These are phyloP conservation scores for Drosophila lacicola DNA, from an alignment of 2,888 invertebrate species.

Conservation along the genomic window DNA sequence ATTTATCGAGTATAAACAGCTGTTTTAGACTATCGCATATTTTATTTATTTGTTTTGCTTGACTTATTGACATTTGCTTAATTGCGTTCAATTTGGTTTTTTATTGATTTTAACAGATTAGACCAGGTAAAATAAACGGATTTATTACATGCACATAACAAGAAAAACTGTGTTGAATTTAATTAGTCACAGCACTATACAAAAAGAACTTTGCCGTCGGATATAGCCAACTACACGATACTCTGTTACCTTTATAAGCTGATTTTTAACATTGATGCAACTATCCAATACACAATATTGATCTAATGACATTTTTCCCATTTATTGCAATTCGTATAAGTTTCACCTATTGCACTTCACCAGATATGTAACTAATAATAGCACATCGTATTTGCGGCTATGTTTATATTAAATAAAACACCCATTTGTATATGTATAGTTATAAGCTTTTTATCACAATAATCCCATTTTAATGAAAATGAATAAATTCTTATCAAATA, in stretches of 20 bases:
- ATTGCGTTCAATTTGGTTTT: slow-evolving; percentile 10
- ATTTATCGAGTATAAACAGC: slow-evolving; percentile 29
- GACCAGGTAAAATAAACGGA: slow-evolving; percentile 28
- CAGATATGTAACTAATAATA: not conserved
- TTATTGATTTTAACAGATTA: slow-evolving; percentile 3
- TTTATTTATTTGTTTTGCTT: slow-evolving; percentile 29
- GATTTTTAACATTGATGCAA: not conserved
- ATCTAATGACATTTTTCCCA: no score
- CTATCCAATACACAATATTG: no score
- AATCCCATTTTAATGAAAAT: not conserved
- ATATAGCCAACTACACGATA: not conserved
- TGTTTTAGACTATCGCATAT: slow-evolving; percentile 22
- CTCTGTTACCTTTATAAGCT: not conserved
- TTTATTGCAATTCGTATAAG: no score
- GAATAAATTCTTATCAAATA: no score
- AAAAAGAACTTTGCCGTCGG: not conserved
- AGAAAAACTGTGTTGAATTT: not conserved
- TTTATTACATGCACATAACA: not conserved
- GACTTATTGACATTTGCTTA: slow-evolving; percentile 2
- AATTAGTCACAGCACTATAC: not conserved
- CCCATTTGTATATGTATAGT: not conserved
- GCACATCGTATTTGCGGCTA: not conserved
- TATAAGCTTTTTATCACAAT: not conserved
- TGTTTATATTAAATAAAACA: not conserved
- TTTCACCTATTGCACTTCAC: no score